Percentiles rank a stretch among this genome's conserved stretches.
phyloP scores from a whole-genome alignment of 2,113 vertebrate genomes.

The Carassius gibelio region DNA sequence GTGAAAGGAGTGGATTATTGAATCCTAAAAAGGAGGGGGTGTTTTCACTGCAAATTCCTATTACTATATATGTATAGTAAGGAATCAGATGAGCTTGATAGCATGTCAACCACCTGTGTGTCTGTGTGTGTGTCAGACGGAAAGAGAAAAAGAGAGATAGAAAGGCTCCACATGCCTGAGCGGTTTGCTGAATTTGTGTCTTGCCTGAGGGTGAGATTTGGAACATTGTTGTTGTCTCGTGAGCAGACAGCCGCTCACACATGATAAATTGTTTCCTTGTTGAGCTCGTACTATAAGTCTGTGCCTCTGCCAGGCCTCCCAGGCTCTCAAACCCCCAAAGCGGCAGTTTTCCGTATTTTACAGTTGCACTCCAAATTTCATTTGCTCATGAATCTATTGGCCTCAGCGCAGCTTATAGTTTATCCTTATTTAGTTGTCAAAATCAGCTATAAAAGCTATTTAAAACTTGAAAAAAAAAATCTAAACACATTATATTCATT shows the following conservation, averaged over 20 bases:
- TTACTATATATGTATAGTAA: background rate
- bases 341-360: constrained; percentile 35
- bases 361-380: constrained; percentile 35
- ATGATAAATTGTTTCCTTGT: constrained; percentile 82
- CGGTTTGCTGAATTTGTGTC: constrained; percentile 61
- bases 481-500: background rate
- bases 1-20: constrained; percentile 26
- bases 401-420: background rate
- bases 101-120: constrained; percentile 54
- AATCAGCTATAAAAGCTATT: constrained; percentile 5
- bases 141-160: constrained; percentile 36
- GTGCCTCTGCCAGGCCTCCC: constrained; percentile 73
- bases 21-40: background rate
- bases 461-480: background rate
- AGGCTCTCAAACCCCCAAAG: constrained; percentile 56
- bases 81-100: constrained; percentile 4
- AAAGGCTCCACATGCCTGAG: constrained; percentile 34
- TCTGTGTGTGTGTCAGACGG: background rate
- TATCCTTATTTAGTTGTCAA: background rate
- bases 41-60: background rate
- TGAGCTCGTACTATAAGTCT: constrained; percentile 70
- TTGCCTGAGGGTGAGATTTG: constrained; percentile 70
- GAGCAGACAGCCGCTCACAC: constrained; percentile 76
- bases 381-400: constrained; percentile 9
- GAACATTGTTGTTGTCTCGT: constrained; percentile 78